Evolutionary conservation across 2,797 vertebrate species (phyloP), one percentile per base, ranked within the genome.

Genomic region (Gambusia yucatana): DNA sequence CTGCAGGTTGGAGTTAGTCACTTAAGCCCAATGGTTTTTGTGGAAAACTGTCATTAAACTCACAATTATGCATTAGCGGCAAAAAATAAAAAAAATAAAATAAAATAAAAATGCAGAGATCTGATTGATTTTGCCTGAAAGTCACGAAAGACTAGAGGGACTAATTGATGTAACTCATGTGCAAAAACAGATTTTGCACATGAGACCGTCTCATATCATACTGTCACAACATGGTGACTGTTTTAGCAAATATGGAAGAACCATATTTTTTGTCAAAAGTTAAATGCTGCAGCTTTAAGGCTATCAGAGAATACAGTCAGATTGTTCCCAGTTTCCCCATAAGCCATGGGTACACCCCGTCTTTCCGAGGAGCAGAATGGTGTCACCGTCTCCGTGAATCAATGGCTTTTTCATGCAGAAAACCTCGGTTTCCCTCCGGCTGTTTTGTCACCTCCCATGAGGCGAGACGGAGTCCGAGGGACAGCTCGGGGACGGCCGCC

Each of bases 381-480:
- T 84, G 88, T 91, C 82, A 84, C 79, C 84, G 59, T 88, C 89
- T 89, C 91, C 93, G 83, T 89, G 89, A 94, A 95, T 95, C 92
- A 90, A 94, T 94, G 82, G 73, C 84, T 80, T 84, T 90, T 94
- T 93, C 90, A 92, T 89, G 89, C 88, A 92, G 93, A 93, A 94
- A 93, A 73, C 87, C 82, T 80, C 65, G 79, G 81, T 75, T 70
- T 78, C 76, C 82, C 83, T 81, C 77, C 73, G 72, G 78, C 88
- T 87, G 82, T 79, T 80, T 87, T 82, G 73, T 76, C 77, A 83
- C 65, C 77, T 50, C 30, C 81, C 79, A 52, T 6, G 79, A 85
- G 75, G 71, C 72, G 70, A 72, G 69, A 39, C 50, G 13, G 78
- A 79, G 69, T 17, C 47, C 72, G 78, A 57, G 81, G 78, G 86